Base-by-base conservation (phyloP, 2,113 vertebrate genomes). In the Sander vitreus region DNA sequence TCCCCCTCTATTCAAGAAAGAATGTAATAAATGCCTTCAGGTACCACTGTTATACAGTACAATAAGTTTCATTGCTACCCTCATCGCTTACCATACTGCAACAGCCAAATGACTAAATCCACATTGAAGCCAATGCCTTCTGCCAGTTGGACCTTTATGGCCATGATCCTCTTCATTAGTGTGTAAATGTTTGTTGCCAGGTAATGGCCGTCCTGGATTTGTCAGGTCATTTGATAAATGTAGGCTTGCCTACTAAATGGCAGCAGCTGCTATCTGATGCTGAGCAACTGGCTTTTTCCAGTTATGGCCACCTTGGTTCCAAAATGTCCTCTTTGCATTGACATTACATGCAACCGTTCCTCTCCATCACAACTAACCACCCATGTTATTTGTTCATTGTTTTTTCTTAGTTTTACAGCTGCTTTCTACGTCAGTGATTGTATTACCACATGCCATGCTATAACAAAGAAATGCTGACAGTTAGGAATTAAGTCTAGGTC, bases 11-110 rank as follows among this genome's bases (percentile, higher is more conserved):
- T 95, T 96, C 95, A 92, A 96, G 95, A 96, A 96, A 96, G 95
- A 96, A 96, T 96, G 95, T 95, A 94, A 95, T 96, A 94, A 96
- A 96, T 96, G 92, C 95, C 91, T 96, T 95, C 95, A 96, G 95
- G 95, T 96, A 96, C 93, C 86, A 63, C 81, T 84, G 55, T 80
- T 90, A 77, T 54, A 64, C 81, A 88, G 83, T 78, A 78, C 81
- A 86, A 88, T 90, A 77, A 92, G 87, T 88, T 89, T 93, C 93
- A 93, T 92, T 36, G 71, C 87, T 92, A 63, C 83, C 60, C 65
- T 85, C 92, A 92, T 91, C 78, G 86, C 78, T 91, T 88, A 53
- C 58, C 87, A 90, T 90, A 53, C 67, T 57, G 73, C 89, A 30
- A 72, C 84, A 87, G 86, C 85, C 84, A 91, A 88, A 89, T 87